Evolutionary conservation across 2,888 invertebrate genomes (phyloP), one percentile per base, ranked within the genome.

Genomic region (Lobophora halterata): DNA sequence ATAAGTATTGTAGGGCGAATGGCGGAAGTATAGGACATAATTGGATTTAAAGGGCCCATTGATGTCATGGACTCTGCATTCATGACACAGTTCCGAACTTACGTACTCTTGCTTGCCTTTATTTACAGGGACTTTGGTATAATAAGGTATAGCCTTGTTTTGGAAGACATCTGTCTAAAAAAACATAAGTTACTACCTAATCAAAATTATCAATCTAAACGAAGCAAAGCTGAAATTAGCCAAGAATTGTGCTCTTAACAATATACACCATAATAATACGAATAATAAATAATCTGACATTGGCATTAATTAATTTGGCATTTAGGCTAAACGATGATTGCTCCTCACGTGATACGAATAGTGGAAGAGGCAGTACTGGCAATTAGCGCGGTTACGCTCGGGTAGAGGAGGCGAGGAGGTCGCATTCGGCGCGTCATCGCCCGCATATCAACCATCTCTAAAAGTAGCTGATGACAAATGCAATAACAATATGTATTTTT

Each of bases 41-140:
- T 52, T 52, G 44, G 49, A 49, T 55, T 49, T 35, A 52, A n/a
- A 51, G 52, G 49, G 49, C 36, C 42, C 34, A 45, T 49, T 45
- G 28, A 41, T 48, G 54, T 46, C 49, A 45, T 25, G 46, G 47
- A 48, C 46, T 40, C 31, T 12, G 25, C 28, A 36, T 27, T 37
- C 37, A 29, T 50, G 48, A 29, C 45, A 47, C 38, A 43, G 28
- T 46, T 41, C 26, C 31, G 33, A 39, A 38, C 35, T 19, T 24
- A 44, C 33, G 36, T 28, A 41, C 30, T 45, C 42, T 42, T 29
- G 42, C 26, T 21, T 24, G 21, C 20, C 18, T 33, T 33, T 18
- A 31, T 23, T 33, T 39, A 26, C 10, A 23, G 27, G 12, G 14
- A 16, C 23, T 29, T 21, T 20, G n/a, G n/a, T n/a, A n/a, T n/a